Evolutionary conservation across 2,797 vertebrate genomes (phyloP).

Genomic region (Channallabes apus): DNA sequence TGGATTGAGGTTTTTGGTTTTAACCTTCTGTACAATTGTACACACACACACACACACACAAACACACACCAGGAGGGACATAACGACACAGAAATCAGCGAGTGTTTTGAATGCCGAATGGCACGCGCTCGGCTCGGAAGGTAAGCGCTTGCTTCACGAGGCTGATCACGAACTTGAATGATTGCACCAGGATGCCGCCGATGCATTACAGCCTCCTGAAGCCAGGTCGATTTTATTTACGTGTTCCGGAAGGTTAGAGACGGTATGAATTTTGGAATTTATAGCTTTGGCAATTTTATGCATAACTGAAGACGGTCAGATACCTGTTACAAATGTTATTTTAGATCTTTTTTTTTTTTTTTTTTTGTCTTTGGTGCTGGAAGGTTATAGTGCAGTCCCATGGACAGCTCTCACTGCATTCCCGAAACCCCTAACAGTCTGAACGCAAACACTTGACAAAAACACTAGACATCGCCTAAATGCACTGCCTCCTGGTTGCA

Average conservation of each 20-base stretch:
- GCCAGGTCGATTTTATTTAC: conserved; percentile 6
- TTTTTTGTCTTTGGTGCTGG: background rate
- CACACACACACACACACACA: background rate
- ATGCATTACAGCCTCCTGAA: conserved; percentile 32
- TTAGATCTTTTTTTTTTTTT: background rate
- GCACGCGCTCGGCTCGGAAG: conserved; percentile 57
- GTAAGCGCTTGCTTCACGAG: conserved; percentile 60
- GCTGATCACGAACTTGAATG: conserved; percentile 65
- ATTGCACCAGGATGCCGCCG: conserved; percentile 60
- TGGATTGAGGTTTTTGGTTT: conserved; percentile 40
- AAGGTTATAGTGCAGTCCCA: conserved; percentile 11
- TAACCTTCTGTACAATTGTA: conserved; percentile 19
- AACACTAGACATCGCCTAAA: background rate
- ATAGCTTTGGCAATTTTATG: background rate
- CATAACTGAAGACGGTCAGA: background rate
- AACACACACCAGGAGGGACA: background rate
- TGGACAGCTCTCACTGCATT: conserved; percentile 36
- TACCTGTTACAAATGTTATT: background rate
- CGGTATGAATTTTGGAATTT: background rate
- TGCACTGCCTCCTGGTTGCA: background rate
- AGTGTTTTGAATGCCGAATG: conserved; percentile 1
- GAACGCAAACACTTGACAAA: background rate
- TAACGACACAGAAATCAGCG: background rate
- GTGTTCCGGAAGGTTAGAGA: conserved; percentile 20
- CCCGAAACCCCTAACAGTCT: background rate